Conservation (phyloP, 1,140 invertebrate species). For the Acromyrmex heyeri region DNA sequence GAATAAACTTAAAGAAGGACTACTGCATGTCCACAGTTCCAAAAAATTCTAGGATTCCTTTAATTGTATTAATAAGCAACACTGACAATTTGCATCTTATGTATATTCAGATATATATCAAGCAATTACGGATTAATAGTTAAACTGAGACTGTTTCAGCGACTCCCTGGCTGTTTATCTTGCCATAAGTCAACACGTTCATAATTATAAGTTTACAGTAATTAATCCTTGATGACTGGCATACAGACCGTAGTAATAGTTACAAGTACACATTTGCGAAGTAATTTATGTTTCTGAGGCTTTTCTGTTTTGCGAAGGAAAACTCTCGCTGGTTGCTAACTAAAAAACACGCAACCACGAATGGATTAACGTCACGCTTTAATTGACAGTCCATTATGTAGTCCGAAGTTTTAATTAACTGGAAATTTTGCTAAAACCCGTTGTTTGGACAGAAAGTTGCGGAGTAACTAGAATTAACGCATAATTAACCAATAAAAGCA, state of each 20-base stretch:
- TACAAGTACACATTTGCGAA: constrained; percentile 34
- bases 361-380: constrained; percentile 62
- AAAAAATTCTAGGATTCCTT: constrained; percentile 3
- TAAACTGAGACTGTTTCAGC: background rate
- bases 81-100: background rate
- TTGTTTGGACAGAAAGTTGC: constrained; percentile 44
- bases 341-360: constrained; percentile 35
- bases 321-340: constrained; percentile 20
- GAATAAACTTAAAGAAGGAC: constrained; percentile 9
- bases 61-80: background rate
- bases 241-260: constrained; percentile 4
- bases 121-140: background rate
- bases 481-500: constrained; percentile 46
- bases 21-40: background rate
- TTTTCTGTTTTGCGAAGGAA: constrained; percentile 34
- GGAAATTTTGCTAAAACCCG: constrained; percentile 36
- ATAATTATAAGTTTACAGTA: constrained; percentile 36
- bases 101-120: background rate
- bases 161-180: constrained; percentile 27
- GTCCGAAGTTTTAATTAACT: constrained; percentile 62
- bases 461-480: constrained; percentile 11
- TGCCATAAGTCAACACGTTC: background rate
- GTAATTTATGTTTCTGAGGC: constrained; percentile 56
- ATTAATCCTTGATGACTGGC: constrained; percentile 42
- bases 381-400: constrained; percentile 63